phyloP scores from a whole-genome alignment of 2,888 invertebrate genomes.

The Chromoteleia sp. region DNA sequence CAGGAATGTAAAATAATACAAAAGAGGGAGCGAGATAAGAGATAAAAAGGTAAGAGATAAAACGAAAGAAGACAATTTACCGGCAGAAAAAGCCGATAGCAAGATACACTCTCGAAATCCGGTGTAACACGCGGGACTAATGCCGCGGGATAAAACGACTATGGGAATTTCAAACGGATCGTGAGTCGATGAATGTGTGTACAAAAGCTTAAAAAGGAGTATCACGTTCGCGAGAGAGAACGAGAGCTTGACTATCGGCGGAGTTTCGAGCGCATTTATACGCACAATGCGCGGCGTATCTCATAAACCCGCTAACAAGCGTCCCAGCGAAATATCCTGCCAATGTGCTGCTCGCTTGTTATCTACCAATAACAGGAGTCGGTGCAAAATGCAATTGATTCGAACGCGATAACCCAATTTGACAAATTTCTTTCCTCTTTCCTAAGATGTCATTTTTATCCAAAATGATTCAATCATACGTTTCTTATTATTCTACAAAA shows the following conservation, averaged over 20 bases:
- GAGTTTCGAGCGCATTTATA: conserved; percentile 36
- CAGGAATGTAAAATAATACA: no score
- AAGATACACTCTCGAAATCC: conserved; percentile 37
- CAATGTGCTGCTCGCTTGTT: conserved; percentile 2
- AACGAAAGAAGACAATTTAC: conserved; percentile 5
- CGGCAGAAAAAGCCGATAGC: conserved; percentile 22
- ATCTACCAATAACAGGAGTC: conserved; percentile 36
- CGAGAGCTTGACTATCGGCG: conserved; percentile 36
- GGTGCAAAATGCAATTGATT: conserved; percentile 5
- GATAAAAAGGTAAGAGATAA: not conserved
- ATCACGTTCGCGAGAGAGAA: conserved; percentile 39
- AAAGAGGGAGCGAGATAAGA: no score
- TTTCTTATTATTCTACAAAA: no score
- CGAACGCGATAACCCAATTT: conserved; percentile 14
- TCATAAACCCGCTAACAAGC: conserved; percentile 50
- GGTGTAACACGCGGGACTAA: conserved; percentile 39
- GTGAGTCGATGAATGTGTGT: conserved; percentile 43
- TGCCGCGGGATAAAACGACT: conserved; percentile 51
- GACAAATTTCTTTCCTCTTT: no score
- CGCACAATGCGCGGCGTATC: conserved; percentile 22
- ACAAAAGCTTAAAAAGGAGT: conserved; percentile 57
- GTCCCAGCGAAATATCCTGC: conserved; percentile 19
- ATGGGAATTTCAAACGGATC: conserved; percentile 53
- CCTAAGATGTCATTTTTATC: no score
- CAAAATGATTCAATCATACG: no score